Conservation (phyloP, 1,140 invertebrate genomes). For the Aleiodes sp. region DNA sequence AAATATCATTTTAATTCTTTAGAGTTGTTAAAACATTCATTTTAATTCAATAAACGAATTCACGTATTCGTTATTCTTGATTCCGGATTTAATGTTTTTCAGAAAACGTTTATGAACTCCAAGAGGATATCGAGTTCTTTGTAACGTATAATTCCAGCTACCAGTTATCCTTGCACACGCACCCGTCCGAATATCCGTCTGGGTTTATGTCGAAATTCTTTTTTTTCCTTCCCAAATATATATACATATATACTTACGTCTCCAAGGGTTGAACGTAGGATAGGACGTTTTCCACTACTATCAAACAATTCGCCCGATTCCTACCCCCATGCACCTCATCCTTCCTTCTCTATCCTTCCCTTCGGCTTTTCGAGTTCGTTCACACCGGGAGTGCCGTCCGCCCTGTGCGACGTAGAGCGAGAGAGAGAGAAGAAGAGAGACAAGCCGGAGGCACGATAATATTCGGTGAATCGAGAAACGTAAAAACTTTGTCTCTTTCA, state of each 20-base stretch:
- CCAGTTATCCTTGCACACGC: conserved; percentile 43
- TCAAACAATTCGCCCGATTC: conserved; percentile 33
- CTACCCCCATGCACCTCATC: conserved; percentile 16
- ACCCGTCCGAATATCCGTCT: conserved; percentile 55
- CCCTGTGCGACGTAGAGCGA: conserved; percentile 5
- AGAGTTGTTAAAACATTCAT: no score
- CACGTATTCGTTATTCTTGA: no score
- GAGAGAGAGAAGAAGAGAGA: neutral
- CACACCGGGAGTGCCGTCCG: conserved; percentile 43
- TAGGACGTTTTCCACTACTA: conserved; percentile 38
- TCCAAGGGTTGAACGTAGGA: conserved; percentile 14
- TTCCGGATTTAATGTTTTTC: no score
- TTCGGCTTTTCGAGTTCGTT: conserved; percentile 51
- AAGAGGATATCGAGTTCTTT: no score
- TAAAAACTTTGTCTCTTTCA: conserved; percentile 40
- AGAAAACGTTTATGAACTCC: no score
- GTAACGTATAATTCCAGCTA: conserved; percentile 15
- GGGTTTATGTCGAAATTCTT: conserved; percentile 15
- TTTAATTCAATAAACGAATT: no score
- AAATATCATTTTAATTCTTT: no score
- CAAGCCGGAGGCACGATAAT: conserved; percentile 42
- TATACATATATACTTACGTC: conserved; percentile 38
- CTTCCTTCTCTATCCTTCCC: neutral
- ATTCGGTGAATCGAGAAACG: conserved; percentile 42
- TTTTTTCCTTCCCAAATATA: conserved; percentile 35